Conservation (phyloP, 1,140 invertebrate species). For the Tenebrio molitor region DNA sequence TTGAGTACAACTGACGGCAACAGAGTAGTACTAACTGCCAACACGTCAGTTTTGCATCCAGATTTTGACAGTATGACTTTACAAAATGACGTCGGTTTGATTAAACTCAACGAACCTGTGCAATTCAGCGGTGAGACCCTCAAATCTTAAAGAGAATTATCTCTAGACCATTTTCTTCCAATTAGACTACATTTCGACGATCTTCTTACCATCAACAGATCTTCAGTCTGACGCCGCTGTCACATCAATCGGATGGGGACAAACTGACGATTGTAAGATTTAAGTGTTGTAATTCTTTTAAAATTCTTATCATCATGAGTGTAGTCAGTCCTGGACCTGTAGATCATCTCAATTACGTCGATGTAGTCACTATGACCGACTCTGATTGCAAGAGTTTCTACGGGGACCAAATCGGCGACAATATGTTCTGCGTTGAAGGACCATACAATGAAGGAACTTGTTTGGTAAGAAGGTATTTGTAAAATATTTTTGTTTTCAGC, state of each 20-base stretch:
- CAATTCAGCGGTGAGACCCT: background rate
- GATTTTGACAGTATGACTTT: constrained; percentile 12
- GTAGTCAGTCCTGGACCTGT: background rate
- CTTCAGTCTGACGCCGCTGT: background rate
- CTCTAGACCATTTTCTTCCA: background rate
- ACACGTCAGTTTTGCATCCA: constrained; percentile 10
- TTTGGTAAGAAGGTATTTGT: background rate
- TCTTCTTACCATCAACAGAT: constrained; percentile 1
- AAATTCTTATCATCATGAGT: background rate
- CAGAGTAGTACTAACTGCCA: background rate
- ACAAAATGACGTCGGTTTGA: constrained; percentile 11
- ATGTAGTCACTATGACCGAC: background rate
- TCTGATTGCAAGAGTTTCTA: background rate
- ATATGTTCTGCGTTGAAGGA: constrained; percentile 3
- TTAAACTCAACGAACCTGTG: background rate
- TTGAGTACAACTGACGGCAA: background rate
- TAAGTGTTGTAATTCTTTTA: background rate
- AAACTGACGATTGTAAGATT: background rate
- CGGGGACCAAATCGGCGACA: constrained; percentile 2
- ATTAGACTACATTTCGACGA: constrained; percentile 14
- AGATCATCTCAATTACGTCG: background rate
- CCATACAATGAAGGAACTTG: background rate
- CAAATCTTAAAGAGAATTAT: background rate
- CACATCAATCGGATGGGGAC: constrained; percentile 6
- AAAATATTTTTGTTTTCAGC: no score